phyloP scores from a whole-genome alignment of 2,113 vertebrate species.

The Callaeas wilsoni region DNA sequence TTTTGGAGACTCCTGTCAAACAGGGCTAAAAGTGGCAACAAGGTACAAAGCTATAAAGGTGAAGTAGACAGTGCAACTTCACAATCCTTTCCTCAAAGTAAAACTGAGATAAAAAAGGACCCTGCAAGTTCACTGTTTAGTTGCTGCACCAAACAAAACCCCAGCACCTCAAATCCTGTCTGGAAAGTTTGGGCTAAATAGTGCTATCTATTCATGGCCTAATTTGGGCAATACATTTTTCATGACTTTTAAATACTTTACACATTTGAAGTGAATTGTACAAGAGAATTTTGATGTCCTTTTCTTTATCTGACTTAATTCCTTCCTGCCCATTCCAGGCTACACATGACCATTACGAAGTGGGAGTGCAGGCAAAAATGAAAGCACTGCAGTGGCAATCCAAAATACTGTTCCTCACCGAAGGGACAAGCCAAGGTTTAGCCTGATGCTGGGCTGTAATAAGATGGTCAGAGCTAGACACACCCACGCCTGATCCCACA shows the following conservation, averaged over 20 bases:
- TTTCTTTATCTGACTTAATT: not conserved
- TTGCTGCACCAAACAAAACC: not conserved
- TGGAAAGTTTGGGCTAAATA: not conserved
- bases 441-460: not conserved
- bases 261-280: not conserved
- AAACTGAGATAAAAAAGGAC: not conserved
- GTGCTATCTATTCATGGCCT: not conserved
- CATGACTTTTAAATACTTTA: not conserved
- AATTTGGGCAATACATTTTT: not conserved
- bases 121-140: not conserved
- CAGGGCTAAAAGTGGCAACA: not conserved
- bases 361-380: not conserved
- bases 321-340: not conserved
- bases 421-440: not conserved
- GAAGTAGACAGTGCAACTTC: not conserved
- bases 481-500: not conserved
- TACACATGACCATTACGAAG: accelerated
- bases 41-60: not conserved
- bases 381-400: not conserved
- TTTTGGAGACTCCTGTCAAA: not conserved
- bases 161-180: not conserved
- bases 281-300: not conserved
- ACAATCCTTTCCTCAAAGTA: not conserved
- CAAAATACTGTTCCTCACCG: not conserved
- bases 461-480: not conserved